These are phyloP conservation scores for Dicaeum eximium DNA, from an alignment of 2,113 vertebrate species.

Conservation along the genomic window DNA sequence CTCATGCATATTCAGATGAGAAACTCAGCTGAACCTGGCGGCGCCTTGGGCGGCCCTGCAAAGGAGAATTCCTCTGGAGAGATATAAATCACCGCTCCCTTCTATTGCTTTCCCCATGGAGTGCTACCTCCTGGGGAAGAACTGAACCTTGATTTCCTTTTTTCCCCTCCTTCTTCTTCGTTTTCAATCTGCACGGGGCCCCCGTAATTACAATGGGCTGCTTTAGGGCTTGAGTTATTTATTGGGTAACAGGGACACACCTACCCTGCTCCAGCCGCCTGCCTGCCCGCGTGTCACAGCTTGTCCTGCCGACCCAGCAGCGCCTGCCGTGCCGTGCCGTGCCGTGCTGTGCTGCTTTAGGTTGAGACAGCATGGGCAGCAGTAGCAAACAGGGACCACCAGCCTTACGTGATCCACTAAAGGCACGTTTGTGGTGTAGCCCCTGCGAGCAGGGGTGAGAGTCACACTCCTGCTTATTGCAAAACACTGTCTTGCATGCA, in stretches of 20 bases:
- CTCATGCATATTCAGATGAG: constrained; percentile 60
- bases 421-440: background rate
- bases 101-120: background rate
- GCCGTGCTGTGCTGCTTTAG: background rate
- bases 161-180: background rate
- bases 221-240: constrained; percentile 55
- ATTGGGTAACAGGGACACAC: constrained; percentile 59
- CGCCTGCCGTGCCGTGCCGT: background rate
- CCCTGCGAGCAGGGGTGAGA: fast-evolving
- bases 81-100: constrained; percentile 39
- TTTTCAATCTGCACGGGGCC: constrained; percentile 52
- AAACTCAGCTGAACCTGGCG: constrained; percentile 59
- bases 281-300: background rate
- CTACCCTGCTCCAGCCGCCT: constrained; percentile 4
- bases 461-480: background rate
- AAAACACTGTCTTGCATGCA: fast-evolving
- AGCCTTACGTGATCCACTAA: background rate
- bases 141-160: constrained; percentile 48
- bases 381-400: background rate
- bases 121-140: constrained; percentile 36
- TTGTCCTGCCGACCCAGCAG: background rate
- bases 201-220: constrained; percentile 57
- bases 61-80: constrained; percentile 48
- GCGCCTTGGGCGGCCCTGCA: constrained; percentile 25
- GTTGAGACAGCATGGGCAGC: fast-evolving